Evolutionary conservation across 2,888 invertebrate genomes (phyloP).

Genomic region (Anorthoa munda): DNA sequence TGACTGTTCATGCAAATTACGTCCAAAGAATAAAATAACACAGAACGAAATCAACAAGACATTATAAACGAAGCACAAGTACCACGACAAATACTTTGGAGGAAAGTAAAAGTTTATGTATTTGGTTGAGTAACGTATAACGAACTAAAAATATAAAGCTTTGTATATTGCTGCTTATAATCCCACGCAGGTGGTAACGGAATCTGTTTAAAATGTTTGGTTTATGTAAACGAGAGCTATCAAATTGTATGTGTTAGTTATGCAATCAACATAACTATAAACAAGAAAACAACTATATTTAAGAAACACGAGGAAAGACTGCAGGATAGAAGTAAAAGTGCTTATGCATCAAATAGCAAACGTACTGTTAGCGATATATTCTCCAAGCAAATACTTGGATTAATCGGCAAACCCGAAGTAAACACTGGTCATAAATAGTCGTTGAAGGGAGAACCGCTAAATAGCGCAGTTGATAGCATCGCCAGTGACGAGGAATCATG

Average conservation of each 20-base stretch:
- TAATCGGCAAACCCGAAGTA: conserved; percentile 72
- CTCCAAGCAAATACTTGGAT: conserved; percentile 63
- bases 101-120: conserved; percentile 33
- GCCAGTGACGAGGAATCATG: conserved; percentile 82
- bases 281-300: conserved; percentile 1
- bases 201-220: conserved; percentile 23
- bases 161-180: conserved; percentile 9
- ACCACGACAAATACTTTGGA: conserved; percentile 18
- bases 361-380: conserved; percentile 45
- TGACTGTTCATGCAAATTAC: conserved; percentile 52
- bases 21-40: conserved; percentile 21
- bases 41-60: conserved; percentile 21
- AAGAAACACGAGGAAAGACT: conserved; percentile 1
- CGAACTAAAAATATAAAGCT: conserved; percentile 3
- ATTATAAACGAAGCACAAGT: conserved; percentile 10
- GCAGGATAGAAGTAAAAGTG: conserved; percentile 16
- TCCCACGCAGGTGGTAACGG: conserved; percentile 14
- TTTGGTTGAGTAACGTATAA: conserved; percentile 14
- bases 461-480: conserved; percentile 81
- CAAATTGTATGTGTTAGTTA: conserved; percentile 15
- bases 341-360: conserved; percentile 23
- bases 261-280: not conserved
- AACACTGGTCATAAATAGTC: conserved; percentile 75
- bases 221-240: conserved; percentile 14
- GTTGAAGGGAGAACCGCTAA: conserved; percentile 77